These are phyloP conservation scores for Pempheris klunzingeri DNA, from an alignment of 2,797 vertebrate species.

Conservation along the genomic window DNA sequence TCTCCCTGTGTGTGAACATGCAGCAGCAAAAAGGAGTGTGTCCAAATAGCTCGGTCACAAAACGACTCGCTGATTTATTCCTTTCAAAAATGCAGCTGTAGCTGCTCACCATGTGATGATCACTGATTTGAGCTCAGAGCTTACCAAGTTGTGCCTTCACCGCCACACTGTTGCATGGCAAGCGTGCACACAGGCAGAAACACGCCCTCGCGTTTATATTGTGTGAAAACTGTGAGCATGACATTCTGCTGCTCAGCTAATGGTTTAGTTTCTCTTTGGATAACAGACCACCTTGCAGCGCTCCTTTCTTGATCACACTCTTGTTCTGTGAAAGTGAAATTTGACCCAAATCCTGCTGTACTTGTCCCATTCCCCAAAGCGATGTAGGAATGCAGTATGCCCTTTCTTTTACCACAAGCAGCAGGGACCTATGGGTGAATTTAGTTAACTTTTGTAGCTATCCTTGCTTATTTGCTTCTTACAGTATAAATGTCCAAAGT, in stretches of 20 bases:
- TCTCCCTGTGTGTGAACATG: not conserved
- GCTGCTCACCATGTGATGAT: not conserved
- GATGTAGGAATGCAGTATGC: conserved; percentile 22
- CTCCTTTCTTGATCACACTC: not conserved
- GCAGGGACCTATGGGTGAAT: not conserved
- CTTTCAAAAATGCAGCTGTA: not conserved
- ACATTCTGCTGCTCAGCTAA: not conserved
- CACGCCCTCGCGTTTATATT: not conserved
- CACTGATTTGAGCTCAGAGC: not conserved
- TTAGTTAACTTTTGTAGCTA: not conserved
- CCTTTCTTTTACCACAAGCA: not conserved
- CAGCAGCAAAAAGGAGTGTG: not conserved
- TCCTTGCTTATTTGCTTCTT: not conserved
- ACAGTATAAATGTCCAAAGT: not conserved
- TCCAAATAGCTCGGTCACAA: not conserved
- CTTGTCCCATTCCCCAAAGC: conserved; percentile 7
- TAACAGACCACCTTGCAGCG: not conserved
- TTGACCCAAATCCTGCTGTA: conserved; percentile 51
- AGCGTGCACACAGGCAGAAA: not conserved
- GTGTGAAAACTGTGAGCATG: not conserved
- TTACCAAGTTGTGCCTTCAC: not conserved
- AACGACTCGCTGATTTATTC: not conserved
- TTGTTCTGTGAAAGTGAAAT: conserved; percentile 47
- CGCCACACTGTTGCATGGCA: not conserved
- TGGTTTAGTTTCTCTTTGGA: not conserved